Evolutionary conservation across 1,140 invertebrate species (phyloP), one percentile per base, ranked within the genome.

Genomic region (Drosophila orena): DNA sequence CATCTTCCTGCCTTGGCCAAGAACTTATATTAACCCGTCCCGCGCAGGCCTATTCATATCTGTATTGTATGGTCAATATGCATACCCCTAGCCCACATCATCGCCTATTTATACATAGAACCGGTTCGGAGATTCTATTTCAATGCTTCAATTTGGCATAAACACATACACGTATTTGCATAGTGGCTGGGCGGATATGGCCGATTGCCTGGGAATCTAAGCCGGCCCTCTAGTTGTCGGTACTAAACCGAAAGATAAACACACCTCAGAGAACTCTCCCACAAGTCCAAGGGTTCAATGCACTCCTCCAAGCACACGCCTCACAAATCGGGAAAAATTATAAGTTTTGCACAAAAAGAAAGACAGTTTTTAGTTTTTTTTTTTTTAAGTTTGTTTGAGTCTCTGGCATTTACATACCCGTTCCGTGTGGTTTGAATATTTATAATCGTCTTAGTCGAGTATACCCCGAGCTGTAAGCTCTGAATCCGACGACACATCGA

Each of bases 81-180:
- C 7, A 30, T 12, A 27, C 11, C 20, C 20, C 15, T 43, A 49
- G 49, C 11, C 37, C 44, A 62, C 72, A 84, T 85, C 77, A 84
- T 77, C 71, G 53, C 54, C 42, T 77, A 80, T 76, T 73, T 68
- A 84, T 72, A 77, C 58, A 14, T 34, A 38, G 11, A 75, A 57
- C 71, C 49, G 61, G 59, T 75, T 52, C 30, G 35, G 12, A 58
- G 72, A 30, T 61, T 34, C 52, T 57, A 49, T 69, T 59, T 46
- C 57, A 57, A 78, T 81, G 35, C 22, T 49, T 71, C 44, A 20
- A 37, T 64, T 77, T 65, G 69, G 69, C 74, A 72, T 60, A 76
- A n/a, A n/a, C n/a, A n/a, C n/a, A n/a, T n/a, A n/a, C n/a, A n/a
- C n/a, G n/a, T 85, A 84, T 85, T 84, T 84, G 80, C 77, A 84